Evolutionary conservation across 2,888 invertebrate species (phyloP), one percentile per base, ranked within the genome.

Genomic region (Epiperipatus broadwayi): DNA sequence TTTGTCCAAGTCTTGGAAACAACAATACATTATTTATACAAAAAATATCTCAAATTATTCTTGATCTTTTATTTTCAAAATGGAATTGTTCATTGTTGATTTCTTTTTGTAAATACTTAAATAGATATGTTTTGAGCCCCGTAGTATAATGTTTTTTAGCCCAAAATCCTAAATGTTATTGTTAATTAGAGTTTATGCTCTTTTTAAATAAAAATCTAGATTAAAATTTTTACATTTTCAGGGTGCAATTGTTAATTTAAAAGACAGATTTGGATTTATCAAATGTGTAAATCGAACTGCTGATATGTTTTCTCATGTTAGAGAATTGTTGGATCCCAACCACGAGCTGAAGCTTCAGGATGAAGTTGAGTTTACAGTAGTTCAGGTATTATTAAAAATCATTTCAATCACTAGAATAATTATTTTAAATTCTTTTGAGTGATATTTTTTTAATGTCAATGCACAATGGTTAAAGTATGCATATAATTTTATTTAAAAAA

Each of bases 201-300:
- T 39, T 15, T 27, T 8, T 5, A 27, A 39, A 39, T 12, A 14
- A 2, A 12, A 15, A 21, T 18, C 16, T n/a, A n/a, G n/a, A 10
- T 2, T 25, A n/a, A 14, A 5, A 7, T 39, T 8, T 37, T 40
- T 33, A 18, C 39, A 20, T 34, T 40, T 40, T 14, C 80, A 83
- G 59, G 93, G 91, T 46, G 70, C 83, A 22, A 78, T 91, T 43
- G 75, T 75, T 38, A 72, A 76, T 25, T 60, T 84, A 36, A 78
- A 83, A 56, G 87, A 89, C 45, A 84, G 83, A 20, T 89, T 78
- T 61, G 91, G 91, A 15, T 89, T 84, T 61, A 73, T 93, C 48
- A 75, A 78, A 49, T 85, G 87, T 60, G 85, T 79, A 35, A 84
- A 87, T 57, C 70, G 87, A 39, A 53, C 54, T 42, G 48, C 52